A percentile compares a stretch with the other conserved stretches of the same genome.
These are phyloP conservation scores for Cacoxenus indagator DNA, from an alignment of 2,888 invertebrate species.

Conservation along the genomic window DNA sequence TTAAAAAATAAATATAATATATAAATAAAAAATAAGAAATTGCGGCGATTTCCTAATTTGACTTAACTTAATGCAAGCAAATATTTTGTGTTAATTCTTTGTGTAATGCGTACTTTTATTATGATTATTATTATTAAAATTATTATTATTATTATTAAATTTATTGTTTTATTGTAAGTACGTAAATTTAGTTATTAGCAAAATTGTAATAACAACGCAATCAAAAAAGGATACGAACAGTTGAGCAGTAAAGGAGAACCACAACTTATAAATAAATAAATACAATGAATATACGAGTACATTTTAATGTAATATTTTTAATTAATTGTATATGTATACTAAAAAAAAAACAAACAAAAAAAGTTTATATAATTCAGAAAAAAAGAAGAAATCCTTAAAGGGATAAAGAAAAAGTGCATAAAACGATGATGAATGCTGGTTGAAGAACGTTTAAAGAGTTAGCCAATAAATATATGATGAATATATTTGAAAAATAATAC, in stretches of 20 bases:
- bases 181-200: conserved; percentile 68
- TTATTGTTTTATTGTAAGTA: conserved; percentile 52
- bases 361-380: conserved; percentile 33
- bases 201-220: conserved; percentile 70
- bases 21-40: conserved; percentile 25
- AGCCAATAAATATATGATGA: conserved; percentile 68
- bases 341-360: conserved; percentile 56
- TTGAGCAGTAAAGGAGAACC: conserved; percentile 38
- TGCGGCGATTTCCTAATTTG: background rate
- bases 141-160: conserved; percentile 37
- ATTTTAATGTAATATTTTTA: conserved; percentile 70
- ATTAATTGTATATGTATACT: conserved; percentile 70
- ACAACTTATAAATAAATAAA: conserved; percentile 55
- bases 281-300: conserved; percentile 65
- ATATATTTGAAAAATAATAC: conserved; percentile 67
- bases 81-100: conserved; percentile 13
- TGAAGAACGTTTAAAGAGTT: conserved; percentile 63
- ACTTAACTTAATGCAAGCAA: conserved; percentile 34
- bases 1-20: conserved; percentile 36
- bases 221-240: conserved; percentile 43
- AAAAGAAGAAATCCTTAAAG: no score
- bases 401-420: conserved; percentile 51
- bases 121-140: conserved; percentile 46
- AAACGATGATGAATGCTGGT: background rate
- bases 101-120: conserved; percentile 1